Evolutionary conservation across 2,888 invertebrate genomes (phyloP).

Genomic region (Lochmaea crataegi): DNA sequence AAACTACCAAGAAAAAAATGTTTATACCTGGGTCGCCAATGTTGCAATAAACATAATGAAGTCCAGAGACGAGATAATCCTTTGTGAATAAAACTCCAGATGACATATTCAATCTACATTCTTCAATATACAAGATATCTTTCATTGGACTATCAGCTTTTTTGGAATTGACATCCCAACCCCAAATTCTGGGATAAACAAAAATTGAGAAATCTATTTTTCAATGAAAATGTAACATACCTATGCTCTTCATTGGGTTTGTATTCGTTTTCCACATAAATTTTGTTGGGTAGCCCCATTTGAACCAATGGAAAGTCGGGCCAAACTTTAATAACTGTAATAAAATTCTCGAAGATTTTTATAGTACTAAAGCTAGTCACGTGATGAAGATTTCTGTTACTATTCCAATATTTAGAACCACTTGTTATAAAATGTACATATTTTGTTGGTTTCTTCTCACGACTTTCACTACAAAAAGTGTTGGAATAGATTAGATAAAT

Average conservation of each 20-base stretch:
- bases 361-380: neutral
- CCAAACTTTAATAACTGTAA: neutral
- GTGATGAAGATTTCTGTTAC: neutral
- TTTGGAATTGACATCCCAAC: constrained; percentile 2
- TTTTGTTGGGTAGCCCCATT: neutral
- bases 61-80: neutral
- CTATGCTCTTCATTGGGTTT: neutral
- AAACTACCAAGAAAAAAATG: neutral
- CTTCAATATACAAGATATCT: neutral
- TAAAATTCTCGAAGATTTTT: neutral
- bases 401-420: constrained; percentile 3
- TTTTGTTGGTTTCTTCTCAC: neutral
- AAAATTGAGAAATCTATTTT: neutral
- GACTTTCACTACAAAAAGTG: neutral
- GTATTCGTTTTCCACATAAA: constrained; percentile 1
- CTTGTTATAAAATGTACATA: constrained; percentile 4
- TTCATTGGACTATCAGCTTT: neutral
- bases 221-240: neutral
- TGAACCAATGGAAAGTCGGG: constrained; percentile 2
- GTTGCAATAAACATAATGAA: neutral
- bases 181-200: neutral
- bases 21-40: neutral
- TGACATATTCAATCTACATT: neutral
- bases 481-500: neutral
- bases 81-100: neutral